Percentiles rank a stretch among this genome's conserved stretches.
These are phyloP conservation scores for Cryptotermes secundus DNA, from an alignment of 1,140 invertebrate species.

Conservation along the genomic window DNA sequence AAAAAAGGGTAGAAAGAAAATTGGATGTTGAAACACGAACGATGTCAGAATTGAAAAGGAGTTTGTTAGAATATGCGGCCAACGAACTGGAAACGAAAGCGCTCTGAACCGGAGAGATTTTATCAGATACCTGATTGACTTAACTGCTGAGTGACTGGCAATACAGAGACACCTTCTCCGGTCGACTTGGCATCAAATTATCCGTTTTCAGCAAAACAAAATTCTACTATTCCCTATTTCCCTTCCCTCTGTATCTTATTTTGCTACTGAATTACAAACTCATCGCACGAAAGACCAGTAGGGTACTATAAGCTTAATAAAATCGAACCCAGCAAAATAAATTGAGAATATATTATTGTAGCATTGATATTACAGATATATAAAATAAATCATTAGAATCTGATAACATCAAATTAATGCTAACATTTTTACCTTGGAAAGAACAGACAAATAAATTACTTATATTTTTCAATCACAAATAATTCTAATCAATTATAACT, in stretches of 20 bases:
- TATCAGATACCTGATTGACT: not conserved
- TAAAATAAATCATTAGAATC: too few relatives aligned
- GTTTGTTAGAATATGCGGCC: not conserved
- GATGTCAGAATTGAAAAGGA: conserved; percentile 6
- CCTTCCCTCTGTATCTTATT: not conserved
- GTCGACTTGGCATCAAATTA: not conserved
- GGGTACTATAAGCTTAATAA: too few relatives aligned
- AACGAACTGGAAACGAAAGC: conserved; percentile 8
- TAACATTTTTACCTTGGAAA: too few relatives aligned
- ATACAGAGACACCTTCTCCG: not conserved
- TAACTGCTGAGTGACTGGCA: not conserved
- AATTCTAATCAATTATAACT: too few relatives aligned
- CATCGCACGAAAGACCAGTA: too few relatives aligned
- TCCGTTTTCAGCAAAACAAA: not conserved
- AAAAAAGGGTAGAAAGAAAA: not conserved
- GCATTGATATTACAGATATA: too few relatives aligned
- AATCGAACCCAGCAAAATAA: too few relatives aligned
- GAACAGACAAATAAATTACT: too few relatives aligned
- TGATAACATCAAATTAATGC: too few relatives aligned
- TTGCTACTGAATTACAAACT: not conserved
- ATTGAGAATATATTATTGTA: not conserved
- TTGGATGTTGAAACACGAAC: not conserved
- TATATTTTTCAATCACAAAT: too few relatives aligned
- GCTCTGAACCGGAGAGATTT: not conserved
- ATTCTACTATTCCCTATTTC: not conserved